Base-by-base conservation (phyloP, 2,797 vertebrate genomes). In the Neosilurus mollespiculum region DNA sequence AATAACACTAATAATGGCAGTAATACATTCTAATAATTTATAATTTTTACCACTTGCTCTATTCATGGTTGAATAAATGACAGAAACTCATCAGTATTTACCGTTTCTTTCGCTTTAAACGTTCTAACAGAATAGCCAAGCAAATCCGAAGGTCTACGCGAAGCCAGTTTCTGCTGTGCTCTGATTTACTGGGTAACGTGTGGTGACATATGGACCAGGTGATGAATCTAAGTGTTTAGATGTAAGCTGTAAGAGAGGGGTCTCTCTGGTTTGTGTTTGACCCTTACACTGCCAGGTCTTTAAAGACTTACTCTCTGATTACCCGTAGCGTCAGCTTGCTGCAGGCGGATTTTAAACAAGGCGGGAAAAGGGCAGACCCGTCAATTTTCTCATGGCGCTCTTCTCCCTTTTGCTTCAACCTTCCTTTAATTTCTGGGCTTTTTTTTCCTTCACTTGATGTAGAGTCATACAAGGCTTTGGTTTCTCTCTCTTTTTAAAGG, bases 401-500 rank as follows among this genome's bases (percentile, higher is more conserved):
- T 81, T 87, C 43, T 88, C 11, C 88, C 62, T 85, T 26, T 37
- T 11, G 56, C 43, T 81, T 79, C 85, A 11, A 22, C 43, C 54
- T 37, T 24, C 70, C 37, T 86, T 43, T 89, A 81, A 90, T 91
- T 91, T 90, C 87, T 88, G n/a, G 78, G 4, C 64, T 77, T n/a
- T 87, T 69, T 82, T 90, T 82, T 85, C 84, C 30, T 49, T 58
- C 77, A 61, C 64, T 86, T 83, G 37, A 75, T 56, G 34, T 86
- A 86, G 83, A 90, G 65, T 75, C 78, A 73, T 76, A 82, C 49
- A 78, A 67, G 66, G 78, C 76, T 97, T 37, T 56, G 4, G 34
- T 3, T 43, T 56, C n/a, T 81, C 3, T 61, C 15, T 61, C 3
- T 62, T 89, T 97, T 97, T 77, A 6, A 88, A 99, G 98, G 98